phyloP scores from a whole-genome alignment of 1,140 invertebrate species.

The Nephila pilipes region DNA sequence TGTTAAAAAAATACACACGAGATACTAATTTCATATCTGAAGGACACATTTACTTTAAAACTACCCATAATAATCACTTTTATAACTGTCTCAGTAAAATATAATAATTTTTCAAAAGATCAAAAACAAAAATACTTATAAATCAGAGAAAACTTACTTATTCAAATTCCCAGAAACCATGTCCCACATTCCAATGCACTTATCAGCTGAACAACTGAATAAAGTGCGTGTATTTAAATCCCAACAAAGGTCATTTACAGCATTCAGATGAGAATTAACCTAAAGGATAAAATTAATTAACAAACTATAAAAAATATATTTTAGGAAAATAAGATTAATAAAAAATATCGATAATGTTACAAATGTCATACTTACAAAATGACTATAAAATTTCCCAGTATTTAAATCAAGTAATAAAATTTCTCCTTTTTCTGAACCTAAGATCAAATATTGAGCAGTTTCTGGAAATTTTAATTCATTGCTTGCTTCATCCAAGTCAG shows the following conservation, averaged over 20 bases:
- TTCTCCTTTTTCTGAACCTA: constrained; percentile 52
- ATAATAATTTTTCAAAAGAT: no score
- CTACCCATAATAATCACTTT: no score
- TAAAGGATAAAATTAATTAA: neutral
- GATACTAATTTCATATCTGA: no score
- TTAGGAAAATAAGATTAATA: neutral
- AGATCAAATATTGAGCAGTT: neutral
- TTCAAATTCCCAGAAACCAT: constrained; percentile 44
- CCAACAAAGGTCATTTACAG: constrained; percentile 52
- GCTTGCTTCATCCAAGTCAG: no score
- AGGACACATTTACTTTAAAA: no score
- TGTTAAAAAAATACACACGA: no score
- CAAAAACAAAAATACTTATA: no score
- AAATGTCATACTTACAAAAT: constrained; percentile 47
- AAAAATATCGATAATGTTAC: neutral
- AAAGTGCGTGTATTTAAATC: neutral
- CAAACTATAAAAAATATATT: neutral
- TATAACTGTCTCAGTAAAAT: no score
- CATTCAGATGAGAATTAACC: neutral
- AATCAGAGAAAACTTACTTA: neutral
- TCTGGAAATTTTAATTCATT: no score
- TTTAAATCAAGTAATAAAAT: constrained; percentile 40
- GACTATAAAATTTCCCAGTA: neutral
- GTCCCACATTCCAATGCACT: constrained; percentile 33
- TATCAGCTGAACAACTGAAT: constrained; percentile 62